phyloP scores from a whole-genome alignment of 2,797 vertebrate genomes.

The Anguilla pacifica region DNA sequence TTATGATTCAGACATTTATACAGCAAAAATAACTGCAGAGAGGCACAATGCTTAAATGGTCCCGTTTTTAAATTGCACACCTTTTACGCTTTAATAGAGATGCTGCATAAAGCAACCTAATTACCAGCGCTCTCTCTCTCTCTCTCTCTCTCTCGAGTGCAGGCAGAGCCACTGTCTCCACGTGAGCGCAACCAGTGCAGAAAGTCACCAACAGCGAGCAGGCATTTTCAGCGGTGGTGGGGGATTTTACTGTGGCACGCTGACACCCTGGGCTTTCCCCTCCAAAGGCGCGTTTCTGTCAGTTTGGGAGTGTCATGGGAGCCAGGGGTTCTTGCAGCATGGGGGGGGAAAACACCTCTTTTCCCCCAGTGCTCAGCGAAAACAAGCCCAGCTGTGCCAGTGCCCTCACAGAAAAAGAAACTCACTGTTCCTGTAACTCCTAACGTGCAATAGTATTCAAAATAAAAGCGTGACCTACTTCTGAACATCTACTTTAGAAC shows the following conservation, averaged over 20 bases:
- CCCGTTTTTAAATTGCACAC: not conserved
- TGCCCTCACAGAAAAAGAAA: not conserved
- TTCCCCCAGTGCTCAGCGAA: not conserved
- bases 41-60: not conserved
- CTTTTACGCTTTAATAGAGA: not conserved
- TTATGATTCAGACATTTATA: not conserved
- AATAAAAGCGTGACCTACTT: not conserved
- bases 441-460: not conserved
- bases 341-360: conserved; percentile 18
- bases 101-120: not conserved
- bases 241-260: not conserved
- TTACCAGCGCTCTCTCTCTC: not conserved
- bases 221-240: not conserved
- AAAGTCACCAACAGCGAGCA: not conserved
- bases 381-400: not conserved
- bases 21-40: not conserved
- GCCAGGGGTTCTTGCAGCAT: conserved; percentile 4
- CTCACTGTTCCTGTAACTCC: not conserved
- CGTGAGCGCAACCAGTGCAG: not conserved
- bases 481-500: not conserved
- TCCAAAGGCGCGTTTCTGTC: not conserved
- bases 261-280: not conserved
- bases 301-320: not conserved
- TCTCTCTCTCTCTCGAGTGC: not conserved
- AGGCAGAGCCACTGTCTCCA: not conserved